Percentiles rank a stretch among this genome's conserved stretches.
Conservation (phyloP, 2,113 vertebrate genomes). For the Phalacrocorax pelagicus region DNA sequence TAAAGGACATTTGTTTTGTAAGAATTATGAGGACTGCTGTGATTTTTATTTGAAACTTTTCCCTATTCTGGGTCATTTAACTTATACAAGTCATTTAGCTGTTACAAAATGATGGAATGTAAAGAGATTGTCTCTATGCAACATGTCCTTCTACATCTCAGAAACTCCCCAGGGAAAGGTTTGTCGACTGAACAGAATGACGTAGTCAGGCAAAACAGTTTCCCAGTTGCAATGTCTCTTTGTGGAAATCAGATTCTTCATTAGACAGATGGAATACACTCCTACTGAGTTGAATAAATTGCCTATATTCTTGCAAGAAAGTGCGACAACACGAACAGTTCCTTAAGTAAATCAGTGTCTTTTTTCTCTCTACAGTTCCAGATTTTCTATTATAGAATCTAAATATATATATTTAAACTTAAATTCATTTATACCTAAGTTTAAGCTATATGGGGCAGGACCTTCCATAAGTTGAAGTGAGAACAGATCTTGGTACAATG, state of each 20-base stretch:
- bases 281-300: slow-evolving; percentile 54
- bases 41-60: slow-evolving; percentile 17
- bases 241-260: slow-evolving; percentile 43
- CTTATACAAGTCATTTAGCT: not conserved
- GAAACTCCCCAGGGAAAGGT: slow-evolving; percentile 23
- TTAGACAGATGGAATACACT: slow-evolving; percentile 62
- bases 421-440: not conserved
- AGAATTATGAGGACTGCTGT: not conserved
- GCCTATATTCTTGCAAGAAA: slow-evolving; percentile 33
- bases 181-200: not conserved
- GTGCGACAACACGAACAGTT: slow-evolving; percentile 14
- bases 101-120: not conserved
- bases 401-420: not conserved
- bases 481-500: not conserved
- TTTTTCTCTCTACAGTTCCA: not conserved
- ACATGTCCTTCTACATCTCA: not conserved
- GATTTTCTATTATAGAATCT: not conserved
- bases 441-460: not conserved
- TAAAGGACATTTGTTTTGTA: not conserved
- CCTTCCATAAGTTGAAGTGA: not conserved
- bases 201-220: slow-evolving; percentile 19
- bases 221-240: slow-evolving; percentile 8
- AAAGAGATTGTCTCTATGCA: not conserved
- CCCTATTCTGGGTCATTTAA: not conserved
- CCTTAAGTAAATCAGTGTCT: not conserved